Conservation (phyloP, 2,888 invertebrate genomes). For the Callyntrura guangdongensis region DNA sequence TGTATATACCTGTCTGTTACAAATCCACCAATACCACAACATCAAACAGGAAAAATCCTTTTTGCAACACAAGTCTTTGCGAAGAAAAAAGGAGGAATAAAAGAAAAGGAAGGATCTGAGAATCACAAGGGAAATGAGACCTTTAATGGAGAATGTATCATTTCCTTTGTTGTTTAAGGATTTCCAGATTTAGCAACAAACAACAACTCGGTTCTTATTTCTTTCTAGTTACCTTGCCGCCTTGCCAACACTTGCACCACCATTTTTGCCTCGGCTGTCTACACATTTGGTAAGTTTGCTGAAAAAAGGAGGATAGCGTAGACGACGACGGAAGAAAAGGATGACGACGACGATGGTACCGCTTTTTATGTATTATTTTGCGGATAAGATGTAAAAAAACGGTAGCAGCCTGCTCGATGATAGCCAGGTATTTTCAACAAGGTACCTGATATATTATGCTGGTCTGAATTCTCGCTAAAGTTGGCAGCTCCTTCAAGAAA, state of each 20-base stretch:
- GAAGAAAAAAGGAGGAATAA: constrained; percentile 49
- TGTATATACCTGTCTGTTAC: background rate
- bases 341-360: background rate
- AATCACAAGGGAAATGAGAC: constrained; percentile 69
- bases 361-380: background rate
- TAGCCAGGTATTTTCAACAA: background rate
- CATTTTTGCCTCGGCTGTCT: background rate
- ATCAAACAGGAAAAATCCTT: constrained; percentile 24
- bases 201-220: background rate
- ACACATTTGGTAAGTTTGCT: background rate
- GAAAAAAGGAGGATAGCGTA: background rate
- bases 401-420: background rate
- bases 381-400: background rate
- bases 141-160: constrained; percentile 71
- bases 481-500: too few species aligned
- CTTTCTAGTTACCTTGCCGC: background rate
- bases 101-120: constrained; percentile 66
- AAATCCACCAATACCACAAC: background rate
- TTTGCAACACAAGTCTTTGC: constrained; percentile 43
- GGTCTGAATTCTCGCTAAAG: too few species aligned
- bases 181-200: constrained; percentile 67
- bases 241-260: background rate
- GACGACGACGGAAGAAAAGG: background rate
- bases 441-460: background rate
- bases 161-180: constrained; percentile 72